phyloP scores from a whole-genome alignment of 2,888 invertebrate genomes.

The Cynaeus angustus region DNA sequence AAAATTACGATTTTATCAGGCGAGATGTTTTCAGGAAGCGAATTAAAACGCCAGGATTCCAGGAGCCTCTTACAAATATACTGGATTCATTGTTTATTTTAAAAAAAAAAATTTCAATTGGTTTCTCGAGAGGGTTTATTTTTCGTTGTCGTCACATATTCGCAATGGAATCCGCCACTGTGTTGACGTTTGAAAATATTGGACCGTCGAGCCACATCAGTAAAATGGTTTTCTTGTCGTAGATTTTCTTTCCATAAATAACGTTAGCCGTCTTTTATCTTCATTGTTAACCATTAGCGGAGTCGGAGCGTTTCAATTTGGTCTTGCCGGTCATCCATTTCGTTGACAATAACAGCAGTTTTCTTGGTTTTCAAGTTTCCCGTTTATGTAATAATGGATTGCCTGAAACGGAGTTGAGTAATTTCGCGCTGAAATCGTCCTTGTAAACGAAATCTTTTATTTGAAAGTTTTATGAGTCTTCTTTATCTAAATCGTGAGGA shows the following conservation, averaged over 20 bases:
- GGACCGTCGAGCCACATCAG: no score
- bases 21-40: no score
- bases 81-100: no score
- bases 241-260: not conserved
- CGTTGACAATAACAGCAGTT: constrained; percentile 21
- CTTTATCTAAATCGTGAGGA: constrained; percentile 44
- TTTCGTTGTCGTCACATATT: no score
- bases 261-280: constrained; percentile 1
- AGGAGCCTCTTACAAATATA: no score
- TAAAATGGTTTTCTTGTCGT: no score
- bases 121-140: no score
- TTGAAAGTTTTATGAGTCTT: constrained; percentile 28
- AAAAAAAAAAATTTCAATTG: no score
- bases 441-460: constrained; percentile 36
- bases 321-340: constrained; percentile 5
- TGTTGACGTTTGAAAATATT: no score
- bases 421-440: constrained; percentile 18
- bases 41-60: no score
- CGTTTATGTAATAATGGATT: constrained; percentile 24
- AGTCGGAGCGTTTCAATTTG: constrained; percentile 9
- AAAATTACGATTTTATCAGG: constrained; percentile 10
- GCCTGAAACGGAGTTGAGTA: constrained; percentile 17
- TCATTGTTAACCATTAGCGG: constrained; percentile 13
- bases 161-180: no score
- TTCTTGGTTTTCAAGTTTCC: constrained; percentile 15